phyloP scores from a whole-genome alignment of 2,888 invertebrate species.

The Drosophila monieri region DNA sequence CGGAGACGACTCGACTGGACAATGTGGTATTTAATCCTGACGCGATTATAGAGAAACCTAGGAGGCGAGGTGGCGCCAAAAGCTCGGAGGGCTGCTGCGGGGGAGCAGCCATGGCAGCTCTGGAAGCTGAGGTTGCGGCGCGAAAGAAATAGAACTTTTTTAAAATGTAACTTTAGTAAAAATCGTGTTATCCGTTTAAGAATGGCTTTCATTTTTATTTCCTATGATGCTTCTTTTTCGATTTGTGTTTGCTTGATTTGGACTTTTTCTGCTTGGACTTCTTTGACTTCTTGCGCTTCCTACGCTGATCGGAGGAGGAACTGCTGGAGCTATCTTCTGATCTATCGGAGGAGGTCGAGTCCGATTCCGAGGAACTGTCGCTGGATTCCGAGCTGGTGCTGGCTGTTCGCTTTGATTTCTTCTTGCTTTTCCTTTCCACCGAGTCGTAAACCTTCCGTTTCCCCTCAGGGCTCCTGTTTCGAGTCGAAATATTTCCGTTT shows the following conservation, averaged over 20 bases:
- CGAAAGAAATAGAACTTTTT: constrained; percentile 55
- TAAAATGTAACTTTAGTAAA: constrained; percentile 30
- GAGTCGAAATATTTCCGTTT: constrained; percentile 1
- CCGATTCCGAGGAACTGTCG: constrained; percentile 38
- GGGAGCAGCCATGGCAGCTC: constrained; percentile 62
- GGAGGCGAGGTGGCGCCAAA: constrained; percentile 50
- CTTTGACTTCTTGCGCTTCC: constrained; percentile 63
- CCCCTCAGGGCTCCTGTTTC: constrained; percentile 8
- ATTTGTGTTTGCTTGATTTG: constrained; percentile 61
- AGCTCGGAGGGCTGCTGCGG: constrained; percentile 58
- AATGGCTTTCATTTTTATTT: constrained; percentile 50
- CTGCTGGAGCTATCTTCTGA: constrained; percentile 53
- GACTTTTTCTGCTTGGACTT: constrained; percentile 58
- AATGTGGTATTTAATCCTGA: constrained; percentile 87
- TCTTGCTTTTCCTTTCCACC: constrained; percentile 37
- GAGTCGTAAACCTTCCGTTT: constrained; percentile 21
- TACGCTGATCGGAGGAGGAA: constrained; percentile 64
- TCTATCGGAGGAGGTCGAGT: constrained; percentile 45
- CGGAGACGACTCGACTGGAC: constrained; percentile 83
- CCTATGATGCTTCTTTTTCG: constrained; percentile 59
- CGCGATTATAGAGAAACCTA: constrained; percentile 83
- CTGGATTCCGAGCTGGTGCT: constrained; percentile 55
- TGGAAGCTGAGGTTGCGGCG: constrained; percentile 49
- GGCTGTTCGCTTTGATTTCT: constrained; percentile 52
- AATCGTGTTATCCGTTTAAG: constrained; percentile 40